Conservation (phyloP, 2,888 invertebrate species). For the Coenonympha glycerion region DNA sequence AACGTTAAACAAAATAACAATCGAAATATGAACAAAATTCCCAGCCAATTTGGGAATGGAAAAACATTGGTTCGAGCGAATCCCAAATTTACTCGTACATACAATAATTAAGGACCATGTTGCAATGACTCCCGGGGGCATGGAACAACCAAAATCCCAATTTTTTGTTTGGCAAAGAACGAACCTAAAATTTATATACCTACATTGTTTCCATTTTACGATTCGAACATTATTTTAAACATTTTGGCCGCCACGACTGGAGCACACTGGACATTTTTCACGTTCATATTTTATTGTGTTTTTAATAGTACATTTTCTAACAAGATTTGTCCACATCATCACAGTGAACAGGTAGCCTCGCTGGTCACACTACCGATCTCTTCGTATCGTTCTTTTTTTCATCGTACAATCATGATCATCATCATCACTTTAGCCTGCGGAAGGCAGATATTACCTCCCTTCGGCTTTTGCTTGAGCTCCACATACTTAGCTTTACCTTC, state of each 20-base stretch:
- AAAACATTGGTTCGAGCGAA: not conserved
- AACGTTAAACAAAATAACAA: not conserved
- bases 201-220: slow-evolving; percentile 9
- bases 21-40: not conserved
- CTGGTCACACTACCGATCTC: too few relatives aligned
- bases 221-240: not conserved
- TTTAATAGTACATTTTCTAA: too few relatives aligned
- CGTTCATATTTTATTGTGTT: not conserved
- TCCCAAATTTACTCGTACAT: slow-evolving; percentile 3
- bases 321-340: too few relatives aligned
- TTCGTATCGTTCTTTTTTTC: too few relatives aligned
- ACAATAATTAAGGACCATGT: slow-evolving; percentile 24
- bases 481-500: too few relatives aligned
- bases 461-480: too few relatives aligned
- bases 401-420: too few relatives aligned
- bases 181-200: slow-evolving; percentile 12
- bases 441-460: too few relatives aligned
- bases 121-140: slow-evolving; percentile 17
- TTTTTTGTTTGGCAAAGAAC: slow-evolving; percentile 18
- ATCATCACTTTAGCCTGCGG: too few relatives aligned
- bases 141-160: not conserved
- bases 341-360: too few relatives aligned
- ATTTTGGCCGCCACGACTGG: not conserved
- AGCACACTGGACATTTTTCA: not conserved
- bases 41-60: not conserved